Evolutionary conservation across 2,113 vertebrate species (phyloP).

Genomic region (Stegastes partitus): DNA sequence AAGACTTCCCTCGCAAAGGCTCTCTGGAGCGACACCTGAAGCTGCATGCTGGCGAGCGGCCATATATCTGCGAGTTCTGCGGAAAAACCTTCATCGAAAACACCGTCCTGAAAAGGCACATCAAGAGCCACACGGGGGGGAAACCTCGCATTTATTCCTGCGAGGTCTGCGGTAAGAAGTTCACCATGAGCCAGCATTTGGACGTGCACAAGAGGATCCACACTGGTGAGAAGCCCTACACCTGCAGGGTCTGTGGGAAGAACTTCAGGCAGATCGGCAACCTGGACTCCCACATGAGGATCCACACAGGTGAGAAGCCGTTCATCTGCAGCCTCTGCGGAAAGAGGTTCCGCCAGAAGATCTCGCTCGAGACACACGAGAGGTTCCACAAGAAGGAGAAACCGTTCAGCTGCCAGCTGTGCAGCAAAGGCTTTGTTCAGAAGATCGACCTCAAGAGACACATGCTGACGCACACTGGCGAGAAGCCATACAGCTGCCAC

Average conservation of each 20-base stretch:
- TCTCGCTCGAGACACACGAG: conserved; percentile 83
- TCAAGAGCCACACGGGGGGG: conserved; percentile 67
- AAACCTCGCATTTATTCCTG: conserved; percentile 63
- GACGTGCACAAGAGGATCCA: conserved; percentile 79
- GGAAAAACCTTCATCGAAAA: conserved; percentile 71
- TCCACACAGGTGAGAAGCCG: conserved; percentile 85
- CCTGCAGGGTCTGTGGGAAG: conserved; percentile 85
- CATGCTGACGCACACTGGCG: conserved; percentile 76
- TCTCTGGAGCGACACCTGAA: conserved; percentile 73
- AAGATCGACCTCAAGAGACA: conserved; percentile 75
- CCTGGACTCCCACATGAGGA: conserved; percentile 86
- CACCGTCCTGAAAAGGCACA: conserved; percentile 72
- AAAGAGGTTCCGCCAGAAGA: conserved; percentile 72
- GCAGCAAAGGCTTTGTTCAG: conserved; percentile 73
- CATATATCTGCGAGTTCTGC: conserved; percentile 72
- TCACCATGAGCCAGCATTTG: conserved; percentile 81
- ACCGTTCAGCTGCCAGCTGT: conserved; percentile 61
- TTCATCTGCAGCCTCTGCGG: conserved; percentile 85
- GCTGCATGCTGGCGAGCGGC: conserved; percentile 61
- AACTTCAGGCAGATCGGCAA: conserved; percentile 85
- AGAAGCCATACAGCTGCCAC: conserved; percentile 75
- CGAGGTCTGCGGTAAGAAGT: conserved; percentile 79
- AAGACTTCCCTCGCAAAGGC: conserved; percentile 71
- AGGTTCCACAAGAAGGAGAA: conserved; percentile 82
- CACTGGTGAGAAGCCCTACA: conserved; percentile 72